Base-by-base conservation (phyloP, 1,140 invertebrate genomes). In the Contarinia nasturtii region DNA sequence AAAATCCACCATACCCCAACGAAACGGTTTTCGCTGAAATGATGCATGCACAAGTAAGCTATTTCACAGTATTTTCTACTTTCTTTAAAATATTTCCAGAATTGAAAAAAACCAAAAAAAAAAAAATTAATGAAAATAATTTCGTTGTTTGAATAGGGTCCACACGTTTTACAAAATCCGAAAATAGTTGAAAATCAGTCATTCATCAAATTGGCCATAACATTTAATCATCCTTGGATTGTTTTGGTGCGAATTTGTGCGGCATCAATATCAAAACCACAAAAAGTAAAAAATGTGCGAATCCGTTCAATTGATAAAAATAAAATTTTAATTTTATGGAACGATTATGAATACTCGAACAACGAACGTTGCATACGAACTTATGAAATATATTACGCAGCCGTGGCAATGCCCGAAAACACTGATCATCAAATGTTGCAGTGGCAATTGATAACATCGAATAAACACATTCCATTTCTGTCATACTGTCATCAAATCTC, bases 401-500 rank as follows among this genome's bases (percentile, higher is more conserved):
- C 12, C 4, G 11, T 15, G 3, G 12, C 5, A 38, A 14, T 14
- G 11, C 41, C 5, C 5, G 41, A 19, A 20, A 43, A 15, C 8
- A 20, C 3, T 7, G 18, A 12, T 38, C 5, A 52, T 49, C 22
- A 47, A 19, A 50, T 54, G 45, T 8, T 33, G 20, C 1, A 50
- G 44, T 1, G 45, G 50, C 50, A 54, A n/a, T 63, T 58, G 58
- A 43, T 36, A 15, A 55, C 55, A 3, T 19, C 43, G 1, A 52
- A 46, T 19, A 58, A 58, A 56, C 61, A 63, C 50, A 50, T 63
- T 40, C 61, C 61, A 1, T 61, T 55, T 55, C 53, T 59, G n/a
- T 61, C 56, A 17, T 62, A 60, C 10, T 27, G 27, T 27, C 27
- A 27, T 27, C 27, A 10, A 27, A 10, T 27, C 27, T 5, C 27